phyloP scores from a whole-genome alignment of 2,888 invertebrate genomes.

The Coleophora deauratella region DNA sequence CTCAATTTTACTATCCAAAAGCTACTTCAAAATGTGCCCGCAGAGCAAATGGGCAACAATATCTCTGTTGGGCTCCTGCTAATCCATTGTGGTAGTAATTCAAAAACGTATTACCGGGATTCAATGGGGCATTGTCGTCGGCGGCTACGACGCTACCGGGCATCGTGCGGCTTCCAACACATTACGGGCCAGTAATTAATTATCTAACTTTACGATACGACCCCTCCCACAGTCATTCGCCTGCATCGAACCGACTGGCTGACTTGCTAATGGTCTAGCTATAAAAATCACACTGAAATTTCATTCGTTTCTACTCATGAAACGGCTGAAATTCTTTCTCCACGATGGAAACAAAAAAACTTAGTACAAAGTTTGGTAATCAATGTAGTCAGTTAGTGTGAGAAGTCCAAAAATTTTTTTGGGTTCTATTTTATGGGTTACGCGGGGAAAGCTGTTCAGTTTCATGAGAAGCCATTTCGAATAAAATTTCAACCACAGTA shows the following conservation, averaged over 20 bases:
- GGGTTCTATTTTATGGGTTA: not conserved
- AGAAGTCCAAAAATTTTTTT: too few species aligned
- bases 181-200: constrained; percentile 54
- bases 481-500: too few species aligned
- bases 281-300: too few species aligned
- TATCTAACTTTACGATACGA: constrained; percentile 41
- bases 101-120: constrained; percentile 45
- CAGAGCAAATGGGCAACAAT: too few species aligned
- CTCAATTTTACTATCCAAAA: too few species aligned
- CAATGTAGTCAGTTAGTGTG: too few species aligned
- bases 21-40: too few species aligned
- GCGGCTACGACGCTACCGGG: constrained; percentile 45
- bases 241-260: constrained; percentile 15
- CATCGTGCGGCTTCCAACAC: constrained; percentile 38
- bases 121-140: constrained; percentile 42
- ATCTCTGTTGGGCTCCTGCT: constrained; percentile 7
- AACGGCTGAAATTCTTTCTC: too few species aligned
- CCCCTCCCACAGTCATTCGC: constrained; percentile 28
- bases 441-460: constrained; percentile 1
- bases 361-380: too few species aligned
- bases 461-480: too few species aligned
- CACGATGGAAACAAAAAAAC: too few species aligned
- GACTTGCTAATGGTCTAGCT: constrained; percentile 7
- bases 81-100: constrained; percentile 35
- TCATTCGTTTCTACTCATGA: too few species aligned